Evolutionary conservation across 2,113 vertebrate species (phyloP), one percentile per base, ranked within the genome.

Genomic region (Hirundichthys speculiger): DNA sequence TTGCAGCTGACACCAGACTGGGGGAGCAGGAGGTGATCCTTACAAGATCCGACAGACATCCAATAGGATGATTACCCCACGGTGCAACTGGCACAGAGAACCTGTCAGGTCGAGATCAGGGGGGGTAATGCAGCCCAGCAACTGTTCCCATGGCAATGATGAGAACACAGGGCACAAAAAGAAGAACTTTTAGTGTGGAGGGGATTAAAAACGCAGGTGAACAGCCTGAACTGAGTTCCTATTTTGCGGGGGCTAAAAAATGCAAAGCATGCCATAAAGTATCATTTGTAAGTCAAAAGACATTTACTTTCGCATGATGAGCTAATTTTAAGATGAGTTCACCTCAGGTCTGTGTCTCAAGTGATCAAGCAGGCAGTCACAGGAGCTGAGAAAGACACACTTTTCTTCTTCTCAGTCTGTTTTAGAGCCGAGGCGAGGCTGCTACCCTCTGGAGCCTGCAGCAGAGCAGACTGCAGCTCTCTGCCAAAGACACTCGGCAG

Each of bases 81-180:
- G 70, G 64, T 0, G 10, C 49, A 68, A 47, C 77, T 69, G 64
- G 70, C 66, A 71, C 60, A 70, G 69, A 62, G 74, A 62, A 15
- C 45, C 70, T 65, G 79, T 84, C 73, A 76, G 25, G 55, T 62
- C 59, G 61, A 57, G 34, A 70, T 82, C 67, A 60, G 67, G 56
- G 81, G 61, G 59, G 55, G 74, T 19, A 58, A 69, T 8, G 61
- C 57, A 57, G 41, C 76, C 62, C 55, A 13, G 77, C 75, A 75
- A 84, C 80, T 3, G 84, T 86, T 85, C 51, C 88, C 86, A 86
- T 87, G 79, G 69, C 64, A 64, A 89, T 80, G 27, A 57, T 42
- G 65, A 61, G 46, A 81, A 66, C 38, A 61, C 49, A 64, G 68
- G 74, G 74, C 79, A 77, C 13, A 16, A 27, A 39, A 64, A 68